Evolutionary conservation across 2,888 invertebrate genomes (phyloP), one percentile per base, ranked within the genome.

Genomic region (Theretra japonica): DNA sequence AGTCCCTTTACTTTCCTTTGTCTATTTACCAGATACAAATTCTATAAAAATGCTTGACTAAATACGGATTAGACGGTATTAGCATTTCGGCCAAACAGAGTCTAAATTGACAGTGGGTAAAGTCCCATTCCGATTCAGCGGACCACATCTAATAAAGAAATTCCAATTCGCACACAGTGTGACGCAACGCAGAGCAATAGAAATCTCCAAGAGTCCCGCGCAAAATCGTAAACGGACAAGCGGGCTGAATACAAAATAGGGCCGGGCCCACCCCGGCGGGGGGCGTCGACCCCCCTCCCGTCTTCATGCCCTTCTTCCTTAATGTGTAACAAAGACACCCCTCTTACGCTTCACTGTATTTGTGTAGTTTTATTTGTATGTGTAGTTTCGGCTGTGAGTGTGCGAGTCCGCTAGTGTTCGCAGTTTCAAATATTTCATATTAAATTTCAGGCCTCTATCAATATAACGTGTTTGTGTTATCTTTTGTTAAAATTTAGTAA

Each of bases 241-340:
- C 90, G 90, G 83, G 86, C 83, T 86, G 93, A 94, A 94, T 94
- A 94, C 94, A 93, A 94, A 94, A 93, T 92, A 91, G 87, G 75
- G 76, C 80, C 80, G 77, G 82, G 79, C 82, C 85, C 79, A 74
- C 76, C 80, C 85, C 65, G 48, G 6, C 41, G 41, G 65, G 65
- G 41, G 41, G 65, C 41, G 41, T 23, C 81, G 76, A 60, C 73
- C 77, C 80, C 82, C 82, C 74, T 79, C 88, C 90, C 86, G 85
- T 90, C 92, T 90, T 91, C 87, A 87, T 90, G 88, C 92, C 92
- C 92, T 91, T 91, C 90, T 93, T 93, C 94, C 93, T 93, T 93
- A 93, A 93, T 92, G 88, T 89, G 89, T 92, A 94, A 94, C 94
- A 94, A 94, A 94, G 94, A 94, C 93, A 88, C 93, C 93, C 93